Evolutionary conservation across 2,888 invertebrate genomes (phyloP), one percentile per base, ranked within the genome.

Genomic region (Diabrotica balteata): DNA sequence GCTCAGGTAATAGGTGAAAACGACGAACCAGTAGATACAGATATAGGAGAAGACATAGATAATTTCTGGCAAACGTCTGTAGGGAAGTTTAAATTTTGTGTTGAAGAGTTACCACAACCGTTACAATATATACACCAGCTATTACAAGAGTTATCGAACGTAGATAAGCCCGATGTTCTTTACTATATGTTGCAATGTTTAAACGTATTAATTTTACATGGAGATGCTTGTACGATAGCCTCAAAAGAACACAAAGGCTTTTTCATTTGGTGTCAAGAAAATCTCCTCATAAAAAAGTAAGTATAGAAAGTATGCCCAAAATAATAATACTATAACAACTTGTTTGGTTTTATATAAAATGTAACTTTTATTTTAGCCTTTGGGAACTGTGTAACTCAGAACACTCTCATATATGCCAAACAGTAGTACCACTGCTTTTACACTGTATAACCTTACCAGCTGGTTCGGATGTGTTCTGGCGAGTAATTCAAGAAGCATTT

Each of bases 241-340:
- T 90, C 96, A 0, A 91, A 93, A 68, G 96, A 97, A 77, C 94
- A 98, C 80, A 88, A 93, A 75, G 94, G 96, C 63, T 94, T 97
- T 84, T 92, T 98, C 68, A 95, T 96, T 76, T 97, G 96, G 95
- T 95, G 95, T 74, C 97, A 99, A 83, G 96, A 97, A 84, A 97
- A 97, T 83, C 86, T 96, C 49, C 86, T 98, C 4, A 95, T 98
- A 71, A 95, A 95, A 81, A 95, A 94, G 96, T 96, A 84, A 83
- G 86, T 80, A 32, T 32, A 32, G 32, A 32, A 32, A 32, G 32
- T 32, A 32, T 32, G 32, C 32, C 32, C 32, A 32, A 32, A 32
- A 1, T 32, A 32, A 32, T 32, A 32, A 32, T 32, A 32, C 32
- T 32, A 32, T 32, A 32, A 32, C 32, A 32, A 32, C 32, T 32